A percentile compares a stretch with the other conserved stretches of the same genome.
Conservation (phyloP, 2,888 invertebrate genomes). For the Limnephilus marmoratus region DNA sequence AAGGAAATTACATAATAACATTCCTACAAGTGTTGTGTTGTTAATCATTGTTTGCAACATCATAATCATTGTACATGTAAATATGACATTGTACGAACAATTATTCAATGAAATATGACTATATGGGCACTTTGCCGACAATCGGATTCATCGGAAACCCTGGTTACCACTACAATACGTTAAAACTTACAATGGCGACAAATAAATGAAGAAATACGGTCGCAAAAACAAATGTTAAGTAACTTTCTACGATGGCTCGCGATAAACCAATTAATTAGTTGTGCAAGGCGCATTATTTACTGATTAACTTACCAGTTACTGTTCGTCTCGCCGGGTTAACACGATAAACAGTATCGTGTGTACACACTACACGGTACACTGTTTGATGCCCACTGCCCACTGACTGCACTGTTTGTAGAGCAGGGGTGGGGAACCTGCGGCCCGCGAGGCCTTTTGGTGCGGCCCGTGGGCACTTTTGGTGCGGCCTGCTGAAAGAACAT, state of each 20-base stretch:
- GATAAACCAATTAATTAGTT: conserved; percentile 36
- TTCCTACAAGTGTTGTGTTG: background rate
- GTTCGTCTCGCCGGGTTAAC: conserved; percentile 20
- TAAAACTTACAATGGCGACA: conserved; percentile 7
- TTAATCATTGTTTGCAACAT: background rate
- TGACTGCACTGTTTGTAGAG: background rate
- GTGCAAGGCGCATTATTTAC: conserved; percentile 24
- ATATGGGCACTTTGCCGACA: background rate
- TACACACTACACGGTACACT: background rate
- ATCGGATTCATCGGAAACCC: conserved; percentile 3
- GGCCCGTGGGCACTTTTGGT: no score
- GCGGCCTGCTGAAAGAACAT: no score
- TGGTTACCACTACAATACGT: background rate
- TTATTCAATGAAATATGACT: background rate
- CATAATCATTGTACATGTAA: background rate
- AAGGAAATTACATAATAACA: background rate
- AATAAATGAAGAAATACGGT: conserved; percentile 18
- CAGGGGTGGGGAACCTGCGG: no score
- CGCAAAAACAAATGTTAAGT: conserved; percentile 30
- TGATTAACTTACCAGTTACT: background rate
- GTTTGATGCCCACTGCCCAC: background rate
- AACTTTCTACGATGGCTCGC: conserved; percentile 46
- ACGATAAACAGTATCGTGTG: conserved; percentile 13
- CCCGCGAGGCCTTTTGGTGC: no score
- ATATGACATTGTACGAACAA: background rate